Base-by-base conservation (phyloP, 1,140 invertebrate species). In the Leptinotarsa texana region DNA sequence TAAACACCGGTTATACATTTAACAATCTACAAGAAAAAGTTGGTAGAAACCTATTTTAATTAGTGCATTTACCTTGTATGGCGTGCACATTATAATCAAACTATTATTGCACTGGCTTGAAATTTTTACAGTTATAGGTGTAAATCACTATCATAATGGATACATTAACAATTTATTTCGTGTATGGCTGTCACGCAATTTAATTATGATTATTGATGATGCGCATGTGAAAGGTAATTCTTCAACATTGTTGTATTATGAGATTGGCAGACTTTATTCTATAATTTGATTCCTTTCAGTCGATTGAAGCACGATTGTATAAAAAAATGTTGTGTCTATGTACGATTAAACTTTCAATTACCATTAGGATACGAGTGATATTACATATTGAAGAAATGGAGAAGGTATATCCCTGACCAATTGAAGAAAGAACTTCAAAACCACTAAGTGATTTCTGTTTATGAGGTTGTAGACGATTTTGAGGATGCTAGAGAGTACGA, bases 31-130 rank as follows among this genome's bases (percentile, higher is more conserved):
- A 57, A 57, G 51, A 18, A 57, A 57, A 57, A 57, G 51, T 57
- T 57, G 51, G 15, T 57, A 57, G 51, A 57, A 57, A 57, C n/a
- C 51, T 63, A 22, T 33, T 47, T 68, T 68, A 68, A 68, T 68
- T 68, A 68, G 66, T 68, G 33, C 66, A 68, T 68, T 68, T 68
- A 68, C 42, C 66, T 68, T 47, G n/a, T 27, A 21, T 68, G 6
- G 66, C 66, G 66, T 68, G 66, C 33, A 42, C 33, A 68, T 68
- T 18, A 68, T 49, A 68, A 68, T 68, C 42, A 68, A n/a, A 57
- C 15, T 57, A 57, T 15, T 57, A 57, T 57, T 57, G 51, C 17
- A 57, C 51, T 57, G 1, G n/a, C 51, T 17, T 6, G 51, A 17
- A 33, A 57, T 57, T 57, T 57, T 57, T 17, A 57, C 51, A 57